Base-by-base conservation (phyloP, 37 sponge, comb jelly and placozoan species). In the Beroe ovata region DNA sequence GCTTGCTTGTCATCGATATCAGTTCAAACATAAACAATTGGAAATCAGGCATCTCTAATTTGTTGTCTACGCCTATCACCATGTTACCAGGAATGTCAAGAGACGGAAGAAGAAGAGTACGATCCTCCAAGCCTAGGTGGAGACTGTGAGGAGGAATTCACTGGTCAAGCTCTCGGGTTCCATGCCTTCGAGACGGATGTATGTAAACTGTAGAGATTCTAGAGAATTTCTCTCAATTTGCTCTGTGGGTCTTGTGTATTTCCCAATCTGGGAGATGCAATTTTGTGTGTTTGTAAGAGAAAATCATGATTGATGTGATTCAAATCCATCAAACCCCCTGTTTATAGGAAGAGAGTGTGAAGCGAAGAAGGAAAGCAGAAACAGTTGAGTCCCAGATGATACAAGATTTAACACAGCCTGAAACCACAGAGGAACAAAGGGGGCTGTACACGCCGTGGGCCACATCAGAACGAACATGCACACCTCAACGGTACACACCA, bases 381-480 rank as follows among this genome's bases (percentile, higher is more conserved):
- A 26, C 84, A 20, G 84, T 77, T 42, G 84, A 77, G 4, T 21
- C n/a, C 18, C 84, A 77, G 54, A 77, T 77, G 84, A 26, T 42
- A 1, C 84, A 77, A 28, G 84, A 77, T 26, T 35, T 77, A 14
- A 77, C 84, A 40, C 84, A 42, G 22, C 84, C 84, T 11, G 54
- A 77, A 40, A 77, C 84, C 1, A 66, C 69, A 4, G 35, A 32
- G 16, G 69, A 66, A 33, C 35, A 66, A 37, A 8, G 38, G 16
- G 18, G 54, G 21, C 84, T 77, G 26, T 14, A 54, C 42, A 77
- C 84, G 0, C 84, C 84, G 54, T 77, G 84, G 84, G 84, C 84
- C 4, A 77, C 84, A 0, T 26, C 84, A n/a, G 63, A 62, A 20
- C 23, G 63, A 16, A 47, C 11, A 6, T 47, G 11, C 54, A 47